Evolutionary conservation across 1,140 invertebrate genomes (phyloP).

Genomic region (Paracyclopina nana): DNA sequence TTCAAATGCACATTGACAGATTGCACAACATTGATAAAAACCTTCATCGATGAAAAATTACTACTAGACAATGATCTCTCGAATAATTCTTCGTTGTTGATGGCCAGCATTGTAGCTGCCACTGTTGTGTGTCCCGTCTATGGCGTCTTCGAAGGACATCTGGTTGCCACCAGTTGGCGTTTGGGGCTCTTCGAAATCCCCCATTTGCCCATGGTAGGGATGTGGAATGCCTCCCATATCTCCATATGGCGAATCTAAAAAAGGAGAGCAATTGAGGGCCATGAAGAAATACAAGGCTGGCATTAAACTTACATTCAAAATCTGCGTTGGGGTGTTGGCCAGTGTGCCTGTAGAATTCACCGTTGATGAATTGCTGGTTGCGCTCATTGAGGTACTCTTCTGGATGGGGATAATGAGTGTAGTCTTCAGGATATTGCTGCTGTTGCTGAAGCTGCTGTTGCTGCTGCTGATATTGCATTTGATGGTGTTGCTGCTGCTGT

Average conservation of each 20-base stretch:
- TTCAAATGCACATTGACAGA: too few relatives aligned
- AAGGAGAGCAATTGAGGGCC: constrained; percentile 15
- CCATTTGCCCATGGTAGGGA: constrained; percentile 49
- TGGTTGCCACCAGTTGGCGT: too few relatives aligned
- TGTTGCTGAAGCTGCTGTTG: constrained; percentile 16
- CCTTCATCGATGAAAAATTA: background rate
- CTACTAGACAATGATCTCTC: background rate
- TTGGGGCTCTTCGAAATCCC: constrained; percentile 17
- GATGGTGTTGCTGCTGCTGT: constrained; percentile 17
- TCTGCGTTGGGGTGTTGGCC: background rate
- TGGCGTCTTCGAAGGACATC: too few relatives aligned
- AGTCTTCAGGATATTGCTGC: constrained; percentile 47
- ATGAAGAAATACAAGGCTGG: constrained; percentile 5
- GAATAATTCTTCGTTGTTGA: background rate
- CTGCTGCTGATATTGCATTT: constrained; percentile 17
- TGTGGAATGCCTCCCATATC: constrained; percentile 73
- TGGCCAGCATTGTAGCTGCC: background rate
- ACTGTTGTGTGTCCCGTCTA: background rate
- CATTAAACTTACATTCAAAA: constrained; percentile 5
- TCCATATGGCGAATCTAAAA: constrained; percentile 66
- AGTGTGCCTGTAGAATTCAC: constrained; percentile 45
- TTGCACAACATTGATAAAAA: background rate
- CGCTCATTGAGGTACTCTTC: constrained; percentile 25
- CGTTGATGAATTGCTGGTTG: constrained; percentile 32
- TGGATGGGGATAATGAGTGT: constrained; percentile 50